Evolutionary conservation across 2,113 vertebrate species (phyloP).

Genomic region (Sphaerodactylus townsendi): DNA sequence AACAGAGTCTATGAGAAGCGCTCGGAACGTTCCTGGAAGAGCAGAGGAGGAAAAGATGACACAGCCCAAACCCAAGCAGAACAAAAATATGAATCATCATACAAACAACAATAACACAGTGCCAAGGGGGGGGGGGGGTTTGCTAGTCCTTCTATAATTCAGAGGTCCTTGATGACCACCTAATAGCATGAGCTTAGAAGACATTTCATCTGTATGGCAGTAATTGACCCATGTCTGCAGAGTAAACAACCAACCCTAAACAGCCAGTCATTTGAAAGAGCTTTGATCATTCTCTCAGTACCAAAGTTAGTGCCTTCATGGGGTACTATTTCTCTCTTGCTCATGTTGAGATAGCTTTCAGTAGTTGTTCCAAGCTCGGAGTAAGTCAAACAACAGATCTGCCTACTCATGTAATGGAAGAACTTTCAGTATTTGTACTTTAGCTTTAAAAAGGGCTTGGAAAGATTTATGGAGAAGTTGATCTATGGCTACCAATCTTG

Average conservation of each 20-base stretch:
- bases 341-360: not conserved
- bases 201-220: not conserved
- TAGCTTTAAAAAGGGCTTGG: too few relatives aligned
- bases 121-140: too few relatives aligned
- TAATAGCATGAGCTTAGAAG: not conserved
- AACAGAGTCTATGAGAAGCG: not conserved
- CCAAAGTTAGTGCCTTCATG: too few relatives aligned
- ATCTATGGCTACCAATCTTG: too few relatives aligned
- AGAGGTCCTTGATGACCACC: not conserved
- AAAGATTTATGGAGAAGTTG: too few relatives aligned
- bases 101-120: not conserved
- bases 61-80: not conserved
- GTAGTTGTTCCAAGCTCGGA: not conserved
- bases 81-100: not conserved
- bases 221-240: not conserved
- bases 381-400: not conserved
- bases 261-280: too few relatives aligned
- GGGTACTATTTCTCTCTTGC: not conserved
- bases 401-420: not conserved
- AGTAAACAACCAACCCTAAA: not conserved
- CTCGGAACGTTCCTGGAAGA: not conserved
- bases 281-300: too few relatives aligned
- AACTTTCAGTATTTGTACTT: too few relatives aligned
- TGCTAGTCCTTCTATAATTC: not conserved
- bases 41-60: not conserved